Conservation (phyloP, 1,140 invertebrate species). For the Brachionus manjavacas region DNA sequence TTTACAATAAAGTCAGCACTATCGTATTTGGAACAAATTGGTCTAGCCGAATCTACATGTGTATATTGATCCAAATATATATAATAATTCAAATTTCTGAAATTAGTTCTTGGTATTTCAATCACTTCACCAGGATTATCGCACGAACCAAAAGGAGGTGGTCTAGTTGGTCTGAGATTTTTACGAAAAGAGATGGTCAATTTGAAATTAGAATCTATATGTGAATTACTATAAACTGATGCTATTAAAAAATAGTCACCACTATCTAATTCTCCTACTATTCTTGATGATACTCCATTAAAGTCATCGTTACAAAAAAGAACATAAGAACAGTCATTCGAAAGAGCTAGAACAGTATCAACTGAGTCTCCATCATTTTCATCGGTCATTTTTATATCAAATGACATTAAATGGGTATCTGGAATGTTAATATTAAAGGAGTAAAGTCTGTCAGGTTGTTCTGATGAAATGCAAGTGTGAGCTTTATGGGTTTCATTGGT, state of each 20-base stretch:
- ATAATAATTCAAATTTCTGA: background rate
- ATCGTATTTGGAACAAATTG: background rate
- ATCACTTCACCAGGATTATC: background rate
- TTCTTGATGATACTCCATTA: background rate
- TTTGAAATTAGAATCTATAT: background rate
- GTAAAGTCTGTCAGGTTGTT: background rate
- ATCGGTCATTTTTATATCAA: background rate
- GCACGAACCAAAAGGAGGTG: background rate
- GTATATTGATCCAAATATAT: background rate
- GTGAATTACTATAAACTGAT: background rate
- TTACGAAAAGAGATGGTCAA: background rate
- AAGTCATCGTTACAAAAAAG: background rate
- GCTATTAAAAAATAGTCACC: background rate
- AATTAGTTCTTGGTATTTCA: background rate
- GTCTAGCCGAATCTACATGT: background rate
- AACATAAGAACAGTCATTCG: background rate
- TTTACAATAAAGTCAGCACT: background rate
- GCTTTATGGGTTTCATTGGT: background rate
- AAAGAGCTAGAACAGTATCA: background rate
- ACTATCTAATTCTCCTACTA: background rate
- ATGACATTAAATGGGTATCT: background rate
- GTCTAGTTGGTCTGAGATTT: background rate
- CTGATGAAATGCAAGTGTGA: background rate
- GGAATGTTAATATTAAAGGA: background rate
- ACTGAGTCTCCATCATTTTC: background rate